phyloP scores from a whole-genome alignment of 1,140 invertebrate genomes.

The Hycleus phaleratus region DNA sequence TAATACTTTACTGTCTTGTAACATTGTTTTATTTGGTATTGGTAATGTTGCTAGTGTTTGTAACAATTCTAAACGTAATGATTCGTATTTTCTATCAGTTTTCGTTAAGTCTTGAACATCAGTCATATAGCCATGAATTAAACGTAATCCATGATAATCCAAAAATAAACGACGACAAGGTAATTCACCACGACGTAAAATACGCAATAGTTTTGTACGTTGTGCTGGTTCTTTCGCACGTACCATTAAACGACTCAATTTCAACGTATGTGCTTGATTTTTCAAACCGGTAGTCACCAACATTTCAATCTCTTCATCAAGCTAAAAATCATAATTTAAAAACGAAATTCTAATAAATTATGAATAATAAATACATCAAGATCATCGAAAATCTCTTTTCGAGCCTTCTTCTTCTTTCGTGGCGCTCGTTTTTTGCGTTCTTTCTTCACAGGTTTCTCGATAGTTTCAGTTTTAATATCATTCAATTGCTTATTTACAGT shows the following conservation, averaged over 20 bases:
- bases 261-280: slow-evolving; percentile 81
- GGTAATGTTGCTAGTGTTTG: slow-evolving; percentile 74
- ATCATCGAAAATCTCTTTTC: slow-evolving; percentile 53
- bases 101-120: slow-evolving; percentile 33
- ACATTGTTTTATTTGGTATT: slow-evolving; percentile 86
- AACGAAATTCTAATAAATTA: slow-evolving; percentile 12
- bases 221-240: slow-evolving; percentile 73
- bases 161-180: slow-evolving; percentile 82
- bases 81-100: slow-evolving; percentile 27
- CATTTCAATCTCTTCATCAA: slow-evolving; percentile 72
- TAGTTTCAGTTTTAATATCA: slow-evolving; percentile 1
- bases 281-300: slow-evolving; percentile 67
- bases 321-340: slow-evolving; percentile 31
- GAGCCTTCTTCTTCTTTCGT: slow-evolving; percentile 39
- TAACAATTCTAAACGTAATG: slow-evolving; percentile 61
- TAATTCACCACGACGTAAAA: slow-evolving; percentile 65
- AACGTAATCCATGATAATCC: slow-evolving; percentile 86
- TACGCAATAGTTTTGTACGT: slow-evolving; percentile 59
- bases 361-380: slow-evolving; percentile 53
- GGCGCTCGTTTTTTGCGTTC: slow-evolving; percentile 32
- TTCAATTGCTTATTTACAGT: not conserved
- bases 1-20: slow-evolving; percentile 85
- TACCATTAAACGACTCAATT: slow-evolving; percentile 84
- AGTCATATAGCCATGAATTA: slow-evolving; percentile 89
- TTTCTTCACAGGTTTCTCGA: not conserved